phyloP scores from a whole-genome alignment of 64 coral and sea anemone species.

The Montipora foliosa region DNA sequence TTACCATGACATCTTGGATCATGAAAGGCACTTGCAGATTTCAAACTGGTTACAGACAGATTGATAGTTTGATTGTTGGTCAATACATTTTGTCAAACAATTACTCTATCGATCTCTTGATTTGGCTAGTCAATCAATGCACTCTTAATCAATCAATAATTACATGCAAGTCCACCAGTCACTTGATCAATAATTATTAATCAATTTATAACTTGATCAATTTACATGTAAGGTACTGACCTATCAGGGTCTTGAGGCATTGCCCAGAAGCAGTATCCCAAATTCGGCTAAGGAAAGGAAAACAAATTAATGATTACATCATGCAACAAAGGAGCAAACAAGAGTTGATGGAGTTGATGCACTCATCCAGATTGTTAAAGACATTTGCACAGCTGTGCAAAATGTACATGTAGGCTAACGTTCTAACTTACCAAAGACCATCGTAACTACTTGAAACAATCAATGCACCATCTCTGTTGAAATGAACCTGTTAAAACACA shows the following conservation, averaged over 20 bases:
- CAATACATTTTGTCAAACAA: no score
- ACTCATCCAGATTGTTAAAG: no score
- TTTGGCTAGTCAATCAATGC: no score
- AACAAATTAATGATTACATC: not conserved
- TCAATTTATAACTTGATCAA: no score
- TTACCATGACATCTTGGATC: not conserved
- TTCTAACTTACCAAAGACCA: slow-evolving; percentile 88
- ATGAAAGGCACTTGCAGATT: no score
- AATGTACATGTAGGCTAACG: not conserved
- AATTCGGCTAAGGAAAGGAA: slow-evolving; percentile 79
- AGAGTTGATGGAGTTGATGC: no score
- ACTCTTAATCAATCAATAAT: no score
- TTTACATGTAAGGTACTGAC: slow-evolving; percentile 11
- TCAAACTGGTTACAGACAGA: no score
- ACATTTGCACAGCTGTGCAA: not conserved
- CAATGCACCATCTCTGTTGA: slow-evolving; percentile 98
- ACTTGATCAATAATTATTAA: no score
- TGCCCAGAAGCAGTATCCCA: slow-evolving; percentile 99
- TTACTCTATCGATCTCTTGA: no score
- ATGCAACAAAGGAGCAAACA: not conserved
- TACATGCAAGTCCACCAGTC: no score
- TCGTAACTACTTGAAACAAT: slow-evolving; percentile 99
- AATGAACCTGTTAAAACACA: slow-evolving; percentile 83
- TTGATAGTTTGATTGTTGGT: no score
- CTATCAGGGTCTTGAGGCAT: slow-evolving; percentile 98